phyloP scores from a whole-genome alignment of 2,797 vertebrate genomes.

The Lepidocolaptes lacrymiger region DNA sequence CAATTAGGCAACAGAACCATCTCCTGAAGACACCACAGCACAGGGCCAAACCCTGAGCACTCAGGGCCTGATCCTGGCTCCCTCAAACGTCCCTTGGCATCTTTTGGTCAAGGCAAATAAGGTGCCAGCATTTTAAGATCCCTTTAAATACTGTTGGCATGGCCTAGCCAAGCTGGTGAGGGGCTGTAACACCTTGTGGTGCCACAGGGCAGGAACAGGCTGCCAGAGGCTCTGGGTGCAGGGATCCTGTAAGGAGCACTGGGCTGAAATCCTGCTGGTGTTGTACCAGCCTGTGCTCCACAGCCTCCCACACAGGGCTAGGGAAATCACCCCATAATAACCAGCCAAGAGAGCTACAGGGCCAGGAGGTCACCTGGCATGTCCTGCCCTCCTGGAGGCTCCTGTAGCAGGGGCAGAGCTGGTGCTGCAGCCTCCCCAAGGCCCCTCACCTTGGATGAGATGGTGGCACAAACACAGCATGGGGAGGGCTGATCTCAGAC shows the following conservation, averaged over 20 bases:
- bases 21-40: neutral
- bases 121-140: neutral
- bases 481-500: neutral
- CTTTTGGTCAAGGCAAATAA: neutral
- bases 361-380: neutral
- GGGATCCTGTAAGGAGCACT: fast-evolving
- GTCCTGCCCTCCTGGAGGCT: neutral
- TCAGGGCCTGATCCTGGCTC: neutral
- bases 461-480: neutral
- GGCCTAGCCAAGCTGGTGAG: neutral
- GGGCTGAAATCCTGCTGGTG: neutral
- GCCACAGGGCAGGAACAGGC: neutral
- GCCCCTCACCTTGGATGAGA: neutral
- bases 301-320: fast-evolving
- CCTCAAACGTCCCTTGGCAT: fast-evolving
- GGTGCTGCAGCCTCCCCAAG: neutral
- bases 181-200: neutral
- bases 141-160: neutral
- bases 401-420: neutral
- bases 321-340: neutral
- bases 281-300: neutral
- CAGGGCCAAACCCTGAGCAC: neutral
- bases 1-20: conserved; percentile 24
- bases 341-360: neutral
- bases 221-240: fast-evolving